Conservation (phyloP, 1,140 invertebrate genomes). For the Microplitis demolitor region DNA sequence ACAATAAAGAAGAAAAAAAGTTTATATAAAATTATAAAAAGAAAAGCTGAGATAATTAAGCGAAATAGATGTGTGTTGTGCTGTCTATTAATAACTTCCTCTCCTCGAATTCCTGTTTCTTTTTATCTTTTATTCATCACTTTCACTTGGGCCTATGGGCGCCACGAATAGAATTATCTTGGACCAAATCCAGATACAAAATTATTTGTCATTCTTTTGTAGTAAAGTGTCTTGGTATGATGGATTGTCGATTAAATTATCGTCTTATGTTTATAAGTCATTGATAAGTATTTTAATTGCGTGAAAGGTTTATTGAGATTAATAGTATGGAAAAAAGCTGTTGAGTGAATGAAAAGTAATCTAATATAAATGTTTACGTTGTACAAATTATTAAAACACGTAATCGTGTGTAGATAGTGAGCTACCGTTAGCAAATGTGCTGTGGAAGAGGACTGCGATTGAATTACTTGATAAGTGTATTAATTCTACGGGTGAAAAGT, state of each 20-base stretch:
- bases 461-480: constrained; percentile 35
- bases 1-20: background rate
- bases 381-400: background rate
- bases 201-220: constrained; percentile 15
- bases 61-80: background rate
- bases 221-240: background rate
- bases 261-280: too few relatives aligned
- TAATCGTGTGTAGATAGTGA: background rate
- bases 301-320: background rate
- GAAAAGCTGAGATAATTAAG: constrained; percentile 11
- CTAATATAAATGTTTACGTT: background rate
- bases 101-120: background rate
- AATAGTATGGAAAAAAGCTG: too few relatives aligned
- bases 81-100: constrained; percentile 6
- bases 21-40: background rate
- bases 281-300: background rate
- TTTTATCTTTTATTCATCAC: background rate
- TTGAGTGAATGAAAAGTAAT: background rate
- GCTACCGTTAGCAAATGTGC: constrained; percentile 29
- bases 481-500: constrained; percentile 16
- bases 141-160: background rate
- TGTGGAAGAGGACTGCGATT: constrained; percentile 23
- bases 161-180: background rate
- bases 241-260: background rate
- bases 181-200: constrained; percentile 10